Conservation (phyloP, 1,140 invertebrate species). For the Drosophila yakuba region DNA sequence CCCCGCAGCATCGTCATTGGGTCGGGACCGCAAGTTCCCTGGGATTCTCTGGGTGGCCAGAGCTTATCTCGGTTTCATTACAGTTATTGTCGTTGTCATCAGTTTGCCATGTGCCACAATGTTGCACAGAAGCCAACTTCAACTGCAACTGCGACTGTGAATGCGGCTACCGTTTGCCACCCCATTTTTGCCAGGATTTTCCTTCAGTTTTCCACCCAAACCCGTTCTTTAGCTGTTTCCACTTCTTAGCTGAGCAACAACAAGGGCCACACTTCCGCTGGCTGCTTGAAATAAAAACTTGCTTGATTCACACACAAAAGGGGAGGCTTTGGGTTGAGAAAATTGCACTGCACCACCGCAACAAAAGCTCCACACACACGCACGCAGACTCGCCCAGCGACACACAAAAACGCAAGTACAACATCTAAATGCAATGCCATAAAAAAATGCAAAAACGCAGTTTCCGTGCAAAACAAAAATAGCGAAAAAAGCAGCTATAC, state of each 20-base stretch:
- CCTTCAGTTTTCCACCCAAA: slow-evolving; percentile 14
- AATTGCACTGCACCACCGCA: slow-evolving; percentile 67
- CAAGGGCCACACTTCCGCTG: slow-evolving; percentile 68
- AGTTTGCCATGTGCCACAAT: slow-evolving; percentile 72
- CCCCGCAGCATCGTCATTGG: slow-evolving; percentile 28
- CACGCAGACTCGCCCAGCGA: slow-evolving; percentile 29
- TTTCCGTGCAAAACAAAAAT: slow-evolving; percentile 68
- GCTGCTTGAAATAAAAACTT: slow-evolving; percentile 80
- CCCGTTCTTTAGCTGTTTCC: slow-evolving; percentile 19
- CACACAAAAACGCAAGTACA: slow-evolving; percentile 29
- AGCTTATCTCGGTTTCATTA: slow-evolving; percentile 77
- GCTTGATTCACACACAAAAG: slow-evolving; percentile 49
- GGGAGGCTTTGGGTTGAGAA: not conserved
- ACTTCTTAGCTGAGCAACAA: slow-evolving; percentile 49
- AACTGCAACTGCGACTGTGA: slow-evolving; percentile 39
- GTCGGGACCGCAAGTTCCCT: not conserved
- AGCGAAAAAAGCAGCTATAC: slow-evolving; percentile 13
- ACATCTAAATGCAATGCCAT: slow-evolving; percentile 76
- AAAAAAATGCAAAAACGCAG: slow-evolving; percentile 69
- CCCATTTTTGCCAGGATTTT: not conserved
- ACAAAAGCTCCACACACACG: slow-evolving; percentile 63
- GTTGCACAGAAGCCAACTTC: slow-evolving; percentile 66
- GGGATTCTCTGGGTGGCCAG: slow-evolving; percentile 29
- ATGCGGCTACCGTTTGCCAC: not conserved
- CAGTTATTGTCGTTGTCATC: slow-evolving; percentile 78